Evolutionary conservation across 1,140 invertebrate genomes (phyloP).

Genomic region (Drosophila pallidifrons): DNA sequence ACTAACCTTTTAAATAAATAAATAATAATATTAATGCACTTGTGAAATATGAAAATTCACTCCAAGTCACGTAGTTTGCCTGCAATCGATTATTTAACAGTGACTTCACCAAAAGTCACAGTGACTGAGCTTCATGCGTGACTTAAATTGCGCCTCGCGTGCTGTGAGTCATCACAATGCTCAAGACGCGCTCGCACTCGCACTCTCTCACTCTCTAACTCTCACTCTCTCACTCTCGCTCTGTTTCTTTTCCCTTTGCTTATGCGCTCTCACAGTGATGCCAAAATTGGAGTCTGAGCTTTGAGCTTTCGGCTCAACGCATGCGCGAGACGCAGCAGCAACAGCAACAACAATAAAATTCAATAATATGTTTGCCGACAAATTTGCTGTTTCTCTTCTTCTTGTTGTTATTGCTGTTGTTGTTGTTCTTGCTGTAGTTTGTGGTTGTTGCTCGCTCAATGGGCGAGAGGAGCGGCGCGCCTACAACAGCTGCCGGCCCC

Average conservation of each 20-base stretch:
- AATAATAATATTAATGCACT: too few species aligned
- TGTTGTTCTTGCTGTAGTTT: slow-evolving; percentile 16
- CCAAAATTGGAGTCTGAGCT: slow-evolving; percentile 2
- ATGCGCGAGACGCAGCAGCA: slow-evolving; percentile 47
- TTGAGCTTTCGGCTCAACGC: slow-evolving; percentile 31
- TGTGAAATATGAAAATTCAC: too few species aligned
- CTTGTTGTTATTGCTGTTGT: background rate
- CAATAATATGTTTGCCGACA: slow-evolving; percentile 79
- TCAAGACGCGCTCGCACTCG: background rate
- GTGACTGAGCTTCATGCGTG: background rate
- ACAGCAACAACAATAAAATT: slow-evolving; percentile 70
- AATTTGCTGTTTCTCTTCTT: slow-evolving; percentile 42
- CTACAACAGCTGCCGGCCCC: slow-evolving; percentile 55
- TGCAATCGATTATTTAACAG: background rate
- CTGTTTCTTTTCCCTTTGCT: background rate
- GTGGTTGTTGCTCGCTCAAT: slow-evolving; percentile 1
- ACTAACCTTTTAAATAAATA: too few species aligned
- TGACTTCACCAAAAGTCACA: background rate
- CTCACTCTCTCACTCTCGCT: slow-evolving; percentile 6
- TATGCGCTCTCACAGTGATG: slow-evolving; percentile 1
- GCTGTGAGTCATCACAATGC: slow-evolving; percentile 2
- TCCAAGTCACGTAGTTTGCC: too few species aligned
- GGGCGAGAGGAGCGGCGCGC: background rate
- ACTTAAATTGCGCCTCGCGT: slow-evolving; percentile 12
- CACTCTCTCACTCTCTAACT: background rate